Base-by-base conservation (phyloP, 2,888 invertebrate species). In the Synergus japonicus region DNA sequence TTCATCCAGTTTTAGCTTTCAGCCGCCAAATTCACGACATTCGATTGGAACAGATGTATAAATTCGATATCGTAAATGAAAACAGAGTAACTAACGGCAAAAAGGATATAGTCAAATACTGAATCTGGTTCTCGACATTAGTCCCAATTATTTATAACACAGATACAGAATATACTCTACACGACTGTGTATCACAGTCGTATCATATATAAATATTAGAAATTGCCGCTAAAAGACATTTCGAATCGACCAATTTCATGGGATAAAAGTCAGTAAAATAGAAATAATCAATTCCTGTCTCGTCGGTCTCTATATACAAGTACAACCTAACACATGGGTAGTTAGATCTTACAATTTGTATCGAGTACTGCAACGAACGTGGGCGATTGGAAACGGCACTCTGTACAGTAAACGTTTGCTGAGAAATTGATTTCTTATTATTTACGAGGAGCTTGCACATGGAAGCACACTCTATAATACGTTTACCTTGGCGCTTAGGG, bases 371-470 rank as follows among this genome's bases (percentile, higher is more conserved):
- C 78, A 67, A 83, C 81, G 82, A 82, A 86, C 86, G 88, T 87
- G 86, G 87, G 86, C 87, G 88, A 86, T 86, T 84, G 66, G 79
- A 85, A 86, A 84, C 83, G 81, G 84, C 83, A 83, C 84, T 84
- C 79, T 81, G 69, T 69, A 81, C 87, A 84, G 86, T 83, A 85
- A 85, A 86, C 76, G 84, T 82, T 85, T 80, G 80, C 76, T 79
- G 85, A 84, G 86, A 87, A 90, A 90, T 90, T 90, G 90, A 90
- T 89, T 90, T 87, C 89, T 89, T 89, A 88, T 89, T 88, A 87
- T 84, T 79, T 79, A 82, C 83, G 81, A 78, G 81, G 79, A 84
- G 84, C 83, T 86, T 84, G 86, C 84, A 83, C 83, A 66, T 81
- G 82, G 83, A 81, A 77, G 77, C 78, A 78, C 58, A 78, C 76